Evolutionary conservation across 2,888 invertebrate species (phyloP).

Genomic region (Machimus atricapillus): DNA sequence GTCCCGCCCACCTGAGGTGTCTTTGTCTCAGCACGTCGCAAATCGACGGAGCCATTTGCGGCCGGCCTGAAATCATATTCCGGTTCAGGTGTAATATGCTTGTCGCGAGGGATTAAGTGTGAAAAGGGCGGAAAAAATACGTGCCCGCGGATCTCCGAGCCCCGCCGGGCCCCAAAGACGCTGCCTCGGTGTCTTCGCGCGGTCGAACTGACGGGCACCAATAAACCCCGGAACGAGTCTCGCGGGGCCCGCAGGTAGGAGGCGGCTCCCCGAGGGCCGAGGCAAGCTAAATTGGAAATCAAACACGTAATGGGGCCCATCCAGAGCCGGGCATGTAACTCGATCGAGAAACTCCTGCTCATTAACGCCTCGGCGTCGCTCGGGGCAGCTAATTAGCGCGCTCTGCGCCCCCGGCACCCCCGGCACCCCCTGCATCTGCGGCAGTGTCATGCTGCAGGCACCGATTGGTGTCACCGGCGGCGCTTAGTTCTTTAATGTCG

Average conservation of each 20-base stretch:
- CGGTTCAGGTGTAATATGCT: slow-evolving; percentile 3
- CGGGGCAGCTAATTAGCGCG: slow-evolving; percentile 31
- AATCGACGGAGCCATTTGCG: neutral
- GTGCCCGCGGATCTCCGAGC: neutral
- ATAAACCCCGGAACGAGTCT: neutral
- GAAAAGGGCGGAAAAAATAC: slow-evolving; percentile 24
- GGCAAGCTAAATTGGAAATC: slow-evolving; percentile 29
- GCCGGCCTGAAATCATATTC: neutral
- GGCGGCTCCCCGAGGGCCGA: neutral
- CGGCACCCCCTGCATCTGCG: neutral
- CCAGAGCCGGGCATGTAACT: slow-evolving; percentile 36
- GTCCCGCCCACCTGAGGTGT: slow-evolving; percentile 32
- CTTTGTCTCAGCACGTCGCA: neutral
- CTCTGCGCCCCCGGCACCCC: neutral
- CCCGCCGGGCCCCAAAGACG: neutral
- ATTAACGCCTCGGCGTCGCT: slow-evolving; percentile 38
- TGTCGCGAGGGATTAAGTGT: slow-evolving; percentile 13
- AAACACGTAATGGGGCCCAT: slow-evolving; percentile 38
- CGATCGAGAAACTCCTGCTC: slow-evolving; percentile 36
- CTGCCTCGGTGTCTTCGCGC: neutral
- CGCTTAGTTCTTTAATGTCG: slow-evolving; percentile 40
- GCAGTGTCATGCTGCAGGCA: slow-evolving; percentile 10
- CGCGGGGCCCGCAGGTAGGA: neutral
- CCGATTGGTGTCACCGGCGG: slow-evolving; percentile 41
- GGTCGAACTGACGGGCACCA: slow-evolving; percentile 2